Conservation (phyloP, 2,113 vertebrate genomes). For the Seriola rivoliana region DNA sequence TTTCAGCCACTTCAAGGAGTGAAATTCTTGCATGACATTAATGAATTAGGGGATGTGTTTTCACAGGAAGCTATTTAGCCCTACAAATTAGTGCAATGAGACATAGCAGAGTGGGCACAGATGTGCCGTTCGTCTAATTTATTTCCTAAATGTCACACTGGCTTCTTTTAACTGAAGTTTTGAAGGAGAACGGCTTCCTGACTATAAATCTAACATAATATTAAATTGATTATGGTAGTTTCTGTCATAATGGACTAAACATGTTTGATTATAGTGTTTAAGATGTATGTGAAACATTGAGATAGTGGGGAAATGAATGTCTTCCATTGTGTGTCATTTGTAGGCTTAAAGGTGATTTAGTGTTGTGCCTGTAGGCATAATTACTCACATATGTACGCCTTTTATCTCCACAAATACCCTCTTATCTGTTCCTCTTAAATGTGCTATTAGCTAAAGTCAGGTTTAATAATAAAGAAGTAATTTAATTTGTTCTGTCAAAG, state of each 20-base stretch:
- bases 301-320: not conserved
- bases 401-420: not conserved
- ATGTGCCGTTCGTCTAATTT: slow-evolving; percentile 40
- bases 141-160: slow-evolving; percentile 59
- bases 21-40: slow-evolving; percentile 55
- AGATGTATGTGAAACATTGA: not conserved
- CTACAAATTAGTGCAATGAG: slow-evolving; percentile 37
- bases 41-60: slow-evolving; percentile 52
- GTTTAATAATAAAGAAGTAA: not conserved
- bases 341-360: not conserved
- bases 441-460: not conserved
- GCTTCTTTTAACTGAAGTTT: slow-evolving; percentile 30
- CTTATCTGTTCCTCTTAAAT: not conserved
- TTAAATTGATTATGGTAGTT: slow-evolving; percentile 3
- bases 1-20: slow-evolving; percentile 23
- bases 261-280: not conserved
- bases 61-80: slow-evolving; percentile 61
- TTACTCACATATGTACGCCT: not conserved
- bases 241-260: not conserved
- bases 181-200: not conserved
- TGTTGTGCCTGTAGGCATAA: not conserved
- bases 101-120: slow-evolving; percentile 31
- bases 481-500: not conserved
- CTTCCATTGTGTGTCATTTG: not conserved
- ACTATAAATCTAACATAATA: not conserved